Evolutionary conservation across 2,888 invertebrate species (phyloP).

Genomic region (Lapara coniferarum): DNA sequence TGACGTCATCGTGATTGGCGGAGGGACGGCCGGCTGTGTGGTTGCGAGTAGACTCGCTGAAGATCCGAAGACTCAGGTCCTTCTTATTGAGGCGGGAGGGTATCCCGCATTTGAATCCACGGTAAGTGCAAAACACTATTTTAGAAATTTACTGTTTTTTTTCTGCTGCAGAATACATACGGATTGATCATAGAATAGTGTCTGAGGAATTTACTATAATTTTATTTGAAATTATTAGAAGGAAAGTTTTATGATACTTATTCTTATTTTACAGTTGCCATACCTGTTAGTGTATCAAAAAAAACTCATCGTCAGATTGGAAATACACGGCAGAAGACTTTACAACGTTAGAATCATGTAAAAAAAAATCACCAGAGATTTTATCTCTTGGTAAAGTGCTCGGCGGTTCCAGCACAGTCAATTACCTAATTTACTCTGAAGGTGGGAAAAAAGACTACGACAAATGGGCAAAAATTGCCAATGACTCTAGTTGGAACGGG

Average conservation of each 20-base stretch:
- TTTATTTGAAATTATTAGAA: no score
- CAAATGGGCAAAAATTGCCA: constrained; percentile 32
- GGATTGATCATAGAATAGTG: no score
- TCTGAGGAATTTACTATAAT: no score
- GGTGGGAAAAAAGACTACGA: constrained; percentile 32
- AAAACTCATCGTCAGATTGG: constrained; percentile 31
- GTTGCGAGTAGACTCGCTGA: constrained; percentile 25
- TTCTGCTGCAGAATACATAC: not conserved
- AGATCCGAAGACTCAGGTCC: constrained; percentile 13
- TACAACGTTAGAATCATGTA: constrained; percentile 27
- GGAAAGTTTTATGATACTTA: no score
- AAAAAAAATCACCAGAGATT: not conserved
- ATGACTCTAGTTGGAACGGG: constrained; percentile 35
- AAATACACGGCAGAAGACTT: constrained; percentile 32
- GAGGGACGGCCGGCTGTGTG: constrained; percentile 28
- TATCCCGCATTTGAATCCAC: constrained; percentile 33
- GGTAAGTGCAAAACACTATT: constrained; percentile 28
- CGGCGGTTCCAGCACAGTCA: constrained; percentile 34
- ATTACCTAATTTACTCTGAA: constrained; percentile 34
- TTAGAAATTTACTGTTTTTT: not conserved
- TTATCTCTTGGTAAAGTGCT: constrained; percentile 33
- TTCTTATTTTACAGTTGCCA: constrained; percentile 32
- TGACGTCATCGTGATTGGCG: constrained; percentile 24
- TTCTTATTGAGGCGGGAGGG: constrained; percentile 30
- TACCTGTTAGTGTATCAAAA: constrained; percentile 24